Evolutionary conservation across 2,888 invertebrate genomes (phyloP), one percentile per base, ranked within the genome.

Genomic region (Acholoe squamosa): DNA sequence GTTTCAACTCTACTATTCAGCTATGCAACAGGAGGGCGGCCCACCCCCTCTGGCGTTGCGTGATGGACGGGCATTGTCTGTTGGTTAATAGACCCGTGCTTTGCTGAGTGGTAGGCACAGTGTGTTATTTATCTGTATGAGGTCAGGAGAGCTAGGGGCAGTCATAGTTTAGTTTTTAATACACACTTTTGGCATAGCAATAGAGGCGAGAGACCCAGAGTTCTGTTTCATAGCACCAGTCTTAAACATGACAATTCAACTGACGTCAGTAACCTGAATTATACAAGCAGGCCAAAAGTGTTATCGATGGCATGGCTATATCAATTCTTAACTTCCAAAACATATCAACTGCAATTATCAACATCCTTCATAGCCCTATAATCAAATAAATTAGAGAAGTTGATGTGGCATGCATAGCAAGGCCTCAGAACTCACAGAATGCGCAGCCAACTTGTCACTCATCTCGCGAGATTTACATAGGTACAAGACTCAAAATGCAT

Each of bases 11-110:
- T 1, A 43, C 80, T 43, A 80, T 34, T 80, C 80, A 34, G n/a
- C 80, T 80, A 80, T 80, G 43, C 80, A 80, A 80, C 22, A 43
- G 80, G 80, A 80, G 34, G 19, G 10, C 43, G 34, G 16, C 80
- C 0, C 61, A 3, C 61, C n/a, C n/a, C n/a, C n/a, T n/a, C 3
- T 14, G 28, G 80, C 34, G 22, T 80, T 43, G 80, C 43, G 80
- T 80, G 33, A 80, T 80, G 80, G 80, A 80, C 80, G 7, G 71
- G 25, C 34, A 80, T 34, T 33, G 80, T 80, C 43, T 16, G 22
- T 25, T 16, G 14, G 33, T 33, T 80, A 80, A 80, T 80, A 80
- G 80, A 19, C 33, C 80, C 33, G 34, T 19, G 34, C n/a, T 80
- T 43, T 80, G 34, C 34, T 34, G 43, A 34, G 80, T 80, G 80